A percentile compares a stretch with the other conserved stretches of the same genome.
phyloP scores from a whole-genome alignment of 1,140 invertebrate genomes.

The Acromyrmex heyeri region DNA sequence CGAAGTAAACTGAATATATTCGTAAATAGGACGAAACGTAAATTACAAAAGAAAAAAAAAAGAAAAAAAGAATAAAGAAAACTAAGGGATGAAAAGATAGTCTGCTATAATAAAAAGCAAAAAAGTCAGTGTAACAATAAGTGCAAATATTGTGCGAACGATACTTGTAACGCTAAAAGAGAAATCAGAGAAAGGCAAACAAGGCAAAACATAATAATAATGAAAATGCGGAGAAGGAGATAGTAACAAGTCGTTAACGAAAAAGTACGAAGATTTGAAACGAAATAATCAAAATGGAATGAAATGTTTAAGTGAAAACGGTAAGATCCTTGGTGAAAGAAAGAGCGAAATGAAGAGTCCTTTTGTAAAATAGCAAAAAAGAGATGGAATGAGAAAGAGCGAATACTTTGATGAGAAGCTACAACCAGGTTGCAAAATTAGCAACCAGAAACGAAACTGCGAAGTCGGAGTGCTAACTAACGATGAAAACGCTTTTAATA shows the following conservation, averaged over 20 bases:
- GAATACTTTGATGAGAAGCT: constrained; percentile 42
- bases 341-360: background rate
- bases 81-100: background rate
- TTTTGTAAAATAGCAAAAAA: background rate
- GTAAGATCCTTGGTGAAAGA: constrained; percentile 1
- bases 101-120: background rate
- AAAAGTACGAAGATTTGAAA: constrained; percentile 13
- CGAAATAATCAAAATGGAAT: constrained; percentile 48
- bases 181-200: constrained; percentile 9
- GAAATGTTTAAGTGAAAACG: constrained; percentile 20
- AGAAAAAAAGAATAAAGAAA: background rate
- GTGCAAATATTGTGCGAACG: background rate
- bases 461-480: background rate
- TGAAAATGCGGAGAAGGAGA: background rate
- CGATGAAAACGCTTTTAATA: constrained; percentile 28
- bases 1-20: constrained; percentile 21
- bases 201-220: constrained; percentile 8
- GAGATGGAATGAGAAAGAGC: background rate
- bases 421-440: constrained; percentile 4
- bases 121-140: background rate
- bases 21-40: background rate
- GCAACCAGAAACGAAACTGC: background rate
- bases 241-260: constrained; percentile 4
- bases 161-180: background rate
- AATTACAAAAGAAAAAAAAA: background rate